phyloP scores from a whole-genome alignment of 2,888 invertebrate genomes.

The Drosophila emarginata region DNA sequence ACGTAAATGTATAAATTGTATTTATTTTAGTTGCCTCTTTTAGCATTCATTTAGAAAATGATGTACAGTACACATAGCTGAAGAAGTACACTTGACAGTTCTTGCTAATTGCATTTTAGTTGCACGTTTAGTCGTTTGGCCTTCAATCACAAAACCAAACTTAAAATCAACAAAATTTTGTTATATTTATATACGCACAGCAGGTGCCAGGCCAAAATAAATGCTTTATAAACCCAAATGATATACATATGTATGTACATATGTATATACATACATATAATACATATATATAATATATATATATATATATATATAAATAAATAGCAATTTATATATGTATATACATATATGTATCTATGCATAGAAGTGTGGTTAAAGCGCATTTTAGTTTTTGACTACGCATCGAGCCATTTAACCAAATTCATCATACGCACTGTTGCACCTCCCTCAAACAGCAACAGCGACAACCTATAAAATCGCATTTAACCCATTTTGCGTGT shows the following conservation, averaged over 20 bases:
- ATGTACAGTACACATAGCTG: background rate
- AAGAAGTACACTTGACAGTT: background rate
- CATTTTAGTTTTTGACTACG: slow-evolving; percentile 14
- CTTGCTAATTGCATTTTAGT: slow-evolving; percentile 48
- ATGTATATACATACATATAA: background rate
- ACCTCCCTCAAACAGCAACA: slow-evolving; percentile 27
- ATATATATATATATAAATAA: background rate
- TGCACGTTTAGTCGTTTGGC: background rate
- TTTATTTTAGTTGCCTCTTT: too few species aligned
- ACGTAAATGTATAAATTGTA: too few species aligned
- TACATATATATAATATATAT: background rate
- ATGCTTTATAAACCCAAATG: slow-evolving; percentile 19
- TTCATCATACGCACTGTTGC: slow-evolving; percentile 61
- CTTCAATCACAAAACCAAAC: slow-evolving; percentile 33
- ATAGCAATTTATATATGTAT: background rate
- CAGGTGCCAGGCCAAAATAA: slow-evolving; percentile 34
- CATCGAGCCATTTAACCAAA: slow-evolving; percentile 54
- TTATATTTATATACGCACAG: slow-evolving; percentile 44
- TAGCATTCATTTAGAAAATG: background rate
- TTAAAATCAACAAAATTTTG: slow-evolving; percentile 29
- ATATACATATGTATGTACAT: background rate
- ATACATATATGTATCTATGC: background rate
- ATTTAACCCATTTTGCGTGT: slow-evolving; percentile 41
- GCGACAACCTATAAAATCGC: slow-evolving; percentile 33
- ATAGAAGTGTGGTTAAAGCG: slow-evolving; percentile 14